These are phyloP conservation scores for Labroides dimidiatus DNA, from an alignment of 2,797 vertebrate species.

Conservation along the genomic window DNA sequence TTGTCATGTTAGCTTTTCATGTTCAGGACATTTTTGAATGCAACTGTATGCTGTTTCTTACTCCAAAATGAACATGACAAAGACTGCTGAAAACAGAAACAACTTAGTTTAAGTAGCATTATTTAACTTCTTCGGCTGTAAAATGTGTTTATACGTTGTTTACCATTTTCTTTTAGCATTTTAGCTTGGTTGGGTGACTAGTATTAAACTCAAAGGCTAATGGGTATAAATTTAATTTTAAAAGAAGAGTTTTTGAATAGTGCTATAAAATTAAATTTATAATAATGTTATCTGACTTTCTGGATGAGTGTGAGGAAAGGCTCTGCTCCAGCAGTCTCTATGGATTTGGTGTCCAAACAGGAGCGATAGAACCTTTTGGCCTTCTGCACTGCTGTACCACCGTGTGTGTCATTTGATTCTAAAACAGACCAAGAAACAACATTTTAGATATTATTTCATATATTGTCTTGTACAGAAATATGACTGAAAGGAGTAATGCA, in stretches of 20 bases:
- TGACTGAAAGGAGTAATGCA: not conserved
- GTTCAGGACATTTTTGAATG: too few relatives aligned
- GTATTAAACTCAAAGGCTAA: not conserved
- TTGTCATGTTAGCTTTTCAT: too few relatives aligned
- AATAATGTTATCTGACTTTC: constrained; percentile 78
- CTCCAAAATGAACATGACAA: too few relatives aligned
- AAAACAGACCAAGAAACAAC: constrained; percentile 14
- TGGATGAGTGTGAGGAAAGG: constrained; percentile 87
- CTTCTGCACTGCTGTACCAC: constrained; percentile 84
- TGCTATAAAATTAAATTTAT: too few relatives aligned
- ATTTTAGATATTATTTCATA: not conserved
- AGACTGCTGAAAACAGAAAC: too few relatives aligned
- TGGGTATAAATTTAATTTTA: not conserved
- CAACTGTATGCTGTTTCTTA: too few relatives aligned
- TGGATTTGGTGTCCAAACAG: constrained; percentile 86
- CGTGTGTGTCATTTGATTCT: constrained; percentile 54
- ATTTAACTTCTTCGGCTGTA: too few relatives aligned
- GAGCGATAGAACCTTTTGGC: constrained; percentile 87
- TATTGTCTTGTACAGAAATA: not conserved
- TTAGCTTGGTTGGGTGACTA: not conserved
- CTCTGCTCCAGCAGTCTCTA: constrained; percentile 83
- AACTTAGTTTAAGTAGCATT: too few relatives aligned
- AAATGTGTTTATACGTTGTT: too few relatives aligned
- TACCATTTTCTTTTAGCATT: too few relatives aligned
- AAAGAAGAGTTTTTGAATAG: too few relatives aligned